A percentile compares a stretch with the other conserved stretches of the same genome.
phyloP scores from a whole-genome alignment of 2,888 invertebrate species.

The Mythimna loreyi region DNA sequence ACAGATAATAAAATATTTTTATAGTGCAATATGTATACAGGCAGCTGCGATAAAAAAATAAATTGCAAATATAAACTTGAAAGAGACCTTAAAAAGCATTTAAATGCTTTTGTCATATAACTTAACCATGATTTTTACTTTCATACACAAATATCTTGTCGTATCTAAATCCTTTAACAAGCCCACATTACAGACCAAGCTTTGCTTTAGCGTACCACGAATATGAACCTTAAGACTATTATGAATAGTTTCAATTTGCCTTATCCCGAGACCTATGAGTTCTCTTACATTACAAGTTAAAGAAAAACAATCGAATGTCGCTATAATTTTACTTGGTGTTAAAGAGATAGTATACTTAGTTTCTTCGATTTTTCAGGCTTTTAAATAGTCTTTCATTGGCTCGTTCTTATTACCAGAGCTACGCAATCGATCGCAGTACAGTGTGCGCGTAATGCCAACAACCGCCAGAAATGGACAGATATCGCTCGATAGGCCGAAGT shows the following conservation, averaged over 20 bases:
- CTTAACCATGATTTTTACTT: conserved; percentile 42
- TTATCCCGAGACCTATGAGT: conserved; percentile 50
- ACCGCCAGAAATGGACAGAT: too few relatives aligned
- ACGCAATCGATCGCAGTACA: too few relatives aligned
- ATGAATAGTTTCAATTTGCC: conserved; percentile 60
- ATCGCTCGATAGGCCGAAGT: too few relatives aligned
- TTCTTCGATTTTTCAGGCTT: not conserved
- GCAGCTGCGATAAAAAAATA: conserved; percentile 30
- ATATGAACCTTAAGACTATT: conserved; percentile 55
- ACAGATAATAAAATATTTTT: conserved; percentile 2
- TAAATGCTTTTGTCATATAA: conserved; percentile 16
- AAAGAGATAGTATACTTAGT: conserved; percentile 48
- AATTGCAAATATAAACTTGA: conserved; percentile 17
- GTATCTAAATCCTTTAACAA: conserved; percentile 45
- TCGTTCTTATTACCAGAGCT: too few relatives aligned
- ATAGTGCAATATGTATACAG: conserved; percentile 28
- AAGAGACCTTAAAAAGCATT: conserved; percentile 25
- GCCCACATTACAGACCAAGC: conserved; percentile 66
- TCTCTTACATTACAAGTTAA: conserved; percentile 31
- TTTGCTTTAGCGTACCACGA: conserved; percentile 64
- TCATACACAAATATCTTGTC: conserved; percentile 33
- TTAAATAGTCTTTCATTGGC: too few relatives aligned
- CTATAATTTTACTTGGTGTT: conserved; percentile 19
- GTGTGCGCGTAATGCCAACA: too few relatives aligned
- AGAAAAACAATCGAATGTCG: conserved; percentile 23